Percentiles rank a stretch among this genome's conserved stretches.
Conservation (phyloP, 2,888 invertebrate species). For the Euzophera pinguis region DNA sequence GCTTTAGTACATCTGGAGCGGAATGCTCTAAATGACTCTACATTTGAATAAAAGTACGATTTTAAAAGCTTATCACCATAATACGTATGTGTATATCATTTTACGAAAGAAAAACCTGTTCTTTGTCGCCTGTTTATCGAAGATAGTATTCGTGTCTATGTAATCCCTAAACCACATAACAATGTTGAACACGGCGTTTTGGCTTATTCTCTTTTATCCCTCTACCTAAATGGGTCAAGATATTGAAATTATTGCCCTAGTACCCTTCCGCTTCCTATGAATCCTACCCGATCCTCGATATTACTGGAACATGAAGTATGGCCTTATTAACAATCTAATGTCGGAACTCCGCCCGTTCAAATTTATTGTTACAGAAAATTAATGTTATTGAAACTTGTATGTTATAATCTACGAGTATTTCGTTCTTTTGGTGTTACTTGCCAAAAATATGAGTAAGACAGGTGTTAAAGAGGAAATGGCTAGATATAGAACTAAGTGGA, state of each 20-base stretch:
- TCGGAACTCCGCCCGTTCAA: not conserved
- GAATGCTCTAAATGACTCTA: too few species aligned
- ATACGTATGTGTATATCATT: not conserved
- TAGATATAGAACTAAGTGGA: too few species aligned
- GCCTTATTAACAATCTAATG: not conserved
- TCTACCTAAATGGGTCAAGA: slow-evolving; percentile 8
- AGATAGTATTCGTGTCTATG: not conserved
- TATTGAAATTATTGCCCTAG: slow-evolving; percentile 9
- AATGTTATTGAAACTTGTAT: not conserved
- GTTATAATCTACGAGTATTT: too few species aligned
- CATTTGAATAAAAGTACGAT: too few species aligned
- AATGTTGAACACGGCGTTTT: slow-evolving; percentile 1
- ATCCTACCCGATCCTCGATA: not conserved
- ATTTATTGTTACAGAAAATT: not conserved
- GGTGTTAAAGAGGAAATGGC: too few species aligned
- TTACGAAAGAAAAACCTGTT: not conserved
- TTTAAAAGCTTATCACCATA: too few species aligned
- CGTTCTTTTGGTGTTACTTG: too few species aligned
- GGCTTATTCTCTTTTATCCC: slow-evolving; percentile 9
- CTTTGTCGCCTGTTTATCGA: not conserved
- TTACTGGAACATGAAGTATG: not conserved
- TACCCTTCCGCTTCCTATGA: slow-evolving; percentile 1
- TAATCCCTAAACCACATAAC: slow-evolving; percentile 2
- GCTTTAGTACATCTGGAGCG: too few species aligned
- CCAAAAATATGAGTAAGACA: too few species aligned